Evolutionary conservation across 2,888 invertebrate species (phyloP).

Genomic region (Phengaris alcon): DNA sequence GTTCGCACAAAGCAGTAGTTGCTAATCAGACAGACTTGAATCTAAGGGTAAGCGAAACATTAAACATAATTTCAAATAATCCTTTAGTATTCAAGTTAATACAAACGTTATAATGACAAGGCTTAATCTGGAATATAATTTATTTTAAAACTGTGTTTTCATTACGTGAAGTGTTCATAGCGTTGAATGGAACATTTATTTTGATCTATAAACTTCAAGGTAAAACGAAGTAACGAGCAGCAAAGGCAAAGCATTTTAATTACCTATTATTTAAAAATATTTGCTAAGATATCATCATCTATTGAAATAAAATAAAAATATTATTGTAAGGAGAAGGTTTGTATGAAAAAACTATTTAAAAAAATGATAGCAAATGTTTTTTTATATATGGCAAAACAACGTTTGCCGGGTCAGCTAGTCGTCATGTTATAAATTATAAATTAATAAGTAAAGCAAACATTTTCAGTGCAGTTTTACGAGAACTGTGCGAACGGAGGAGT

Average conservation of each 20-base stretch:
- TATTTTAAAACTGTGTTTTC: conserved; percentile 8
- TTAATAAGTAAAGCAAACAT: too few relatives aligned
- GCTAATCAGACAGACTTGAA: background rate
- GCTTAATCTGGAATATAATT: conserved; percentile 4
- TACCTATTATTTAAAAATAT: background rate
- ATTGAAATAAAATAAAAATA: too few relatives aligned
- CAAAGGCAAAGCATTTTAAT: background rate
- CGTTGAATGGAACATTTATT: conserved; percentile 10
- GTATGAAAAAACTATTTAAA: too few relatives aligned
- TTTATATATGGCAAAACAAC: too few relatives aligned
- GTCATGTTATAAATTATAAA: too few relatives aligned
- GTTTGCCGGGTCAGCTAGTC: too few relatives aligned
- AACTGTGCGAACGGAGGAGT: too few relatives aligned
- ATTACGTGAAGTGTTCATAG: background rate
- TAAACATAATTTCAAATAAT: conserved; percentile 7
- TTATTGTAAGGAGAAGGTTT: too few relatives aligned
- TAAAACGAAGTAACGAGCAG: background rate
- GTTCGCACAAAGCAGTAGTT: background rate
- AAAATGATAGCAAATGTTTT: too few relatives aligned
- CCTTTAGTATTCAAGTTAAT: background rate
- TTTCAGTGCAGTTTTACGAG: too few relatives aligned
- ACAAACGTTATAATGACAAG: background rate
- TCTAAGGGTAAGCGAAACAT: background rate
- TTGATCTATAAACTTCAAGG: background rate
- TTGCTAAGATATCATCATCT: background rate